These are phyloP conservation scores for Cotesia typhae DNA, from an alignment of 1,140 invertebrate genomes.

Conservation along the genomic window DNA sequence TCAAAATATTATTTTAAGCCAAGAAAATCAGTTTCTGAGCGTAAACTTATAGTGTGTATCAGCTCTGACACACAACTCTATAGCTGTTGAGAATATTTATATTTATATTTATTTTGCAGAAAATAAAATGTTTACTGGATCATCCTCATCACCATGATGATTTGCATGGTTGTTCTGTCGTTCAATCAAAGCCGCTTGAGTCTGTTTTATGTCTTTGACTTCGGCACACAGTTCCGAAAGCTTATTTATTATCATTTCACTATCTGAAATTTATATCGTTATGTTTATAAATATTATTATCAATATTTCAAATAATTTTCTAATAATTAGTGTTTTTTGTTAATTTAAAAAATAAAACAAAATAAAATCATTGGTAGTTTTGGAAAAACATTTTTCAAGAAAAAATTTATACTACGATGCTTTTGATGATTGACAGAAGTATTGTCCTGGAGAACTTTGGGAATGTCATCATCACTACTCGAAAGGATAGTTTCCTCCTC, in stretches of 20 bases:
- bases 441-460: background rate
- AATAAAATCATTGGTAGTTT: background rate
- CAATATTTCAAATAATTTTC: background rate
- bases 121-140: too few species aligned
- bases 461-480: background rate
- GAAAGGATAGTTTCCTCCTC: background rate
- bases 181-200: slow-evolving; percentile 1
- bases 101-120: background rate
- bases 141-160: too few species aligned
- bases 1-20: too few species aligned
- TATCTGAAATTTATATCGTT: slow-evolving; percentile 5
- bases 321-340: background rate
- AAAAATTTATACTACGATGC: slow-evolving; percentile 3
- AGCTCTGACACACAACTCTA: too few species aligned
- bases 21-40: too few species aligned
- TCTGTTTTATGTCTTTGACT: background rate
- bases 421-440: background rate
- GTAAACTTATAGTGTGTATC: too few species aligned
- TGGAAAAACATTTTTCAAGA: background rate
- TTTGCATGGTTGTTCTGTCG: background rate
- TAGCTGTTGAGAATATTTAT: too few species aligned
- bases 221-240: background rate
- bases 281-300: background rate
- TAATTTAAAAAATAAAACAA: background rate
- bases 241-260: slow-evolving; percentile 1